Evolutionary conservation across 2,888 invertebrate species (phyloP).

Genomic region (Ametastegia equiseti): DNA sequence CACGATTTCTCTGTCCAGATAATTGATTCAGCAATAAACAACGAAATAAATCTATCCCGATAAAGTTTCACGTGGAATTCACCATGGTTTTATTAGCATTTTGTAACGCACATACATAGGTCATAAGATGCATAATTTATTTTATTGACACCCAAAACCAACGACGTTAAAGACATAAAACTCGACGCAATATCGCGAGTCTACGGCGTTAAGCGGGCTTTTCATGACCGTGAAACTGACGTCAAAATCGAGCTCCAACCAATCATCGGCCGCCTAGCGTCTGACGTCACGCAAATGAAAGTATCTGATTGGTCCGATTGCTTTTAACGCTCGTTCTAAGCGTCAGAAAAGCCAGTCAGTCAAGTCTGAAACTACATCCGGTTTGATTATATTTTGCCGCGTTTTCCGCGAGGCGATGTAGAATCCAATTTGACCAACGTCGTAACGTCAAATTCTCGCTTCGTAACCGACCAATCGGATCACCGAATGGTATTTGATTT

Average conservation of each 20-base stretch:
- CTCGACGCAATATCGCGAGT: not conserved
- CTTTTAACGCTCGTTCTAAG: no score
- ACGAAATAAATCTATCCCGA: slow-evolving; percentile 29
- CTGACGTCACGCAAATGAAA: no score
- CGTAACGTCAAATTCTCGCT: slow-evolving; percentile 55
- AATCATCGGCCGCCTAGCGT: no score
- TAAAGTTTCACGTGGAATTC: slow-evolving; percentile 8
- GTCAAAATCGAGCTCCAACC: no score
- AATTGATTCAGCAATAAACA: slow-evolving; percentile 50
- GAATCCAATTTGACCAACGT: slow-evolving; percentile 57
- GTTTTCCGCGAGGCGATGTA: not conserved
- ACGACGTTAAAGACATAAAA: not conserved
- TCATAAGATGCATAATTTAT: not conserved
- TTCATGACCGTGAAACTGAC: no score
- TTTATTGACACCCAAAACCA: slow-evolving; percentile 22
- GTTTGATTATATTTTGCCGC: slow-evolving; percentile 18
- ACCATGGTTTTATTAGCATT: slow-evolving; percentile 50
- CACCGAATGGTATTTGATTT: slow-evolving; percentile 66
- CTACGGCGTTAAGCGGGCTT: no score
- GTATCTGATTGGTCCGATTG: no score
- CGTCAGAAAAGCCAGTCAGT: no score
- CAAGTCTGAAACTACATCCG: not conserved
- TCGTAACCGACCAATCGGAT: slow-evolving; percentile 61
- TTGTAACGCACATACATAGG: slow-evolving; percentile 54
- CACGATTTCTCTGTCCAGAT: no score